phyloP scores from a whole-genome alignment of 1,140 invertebrate species.

The Tetraneura akinire region DNA sequence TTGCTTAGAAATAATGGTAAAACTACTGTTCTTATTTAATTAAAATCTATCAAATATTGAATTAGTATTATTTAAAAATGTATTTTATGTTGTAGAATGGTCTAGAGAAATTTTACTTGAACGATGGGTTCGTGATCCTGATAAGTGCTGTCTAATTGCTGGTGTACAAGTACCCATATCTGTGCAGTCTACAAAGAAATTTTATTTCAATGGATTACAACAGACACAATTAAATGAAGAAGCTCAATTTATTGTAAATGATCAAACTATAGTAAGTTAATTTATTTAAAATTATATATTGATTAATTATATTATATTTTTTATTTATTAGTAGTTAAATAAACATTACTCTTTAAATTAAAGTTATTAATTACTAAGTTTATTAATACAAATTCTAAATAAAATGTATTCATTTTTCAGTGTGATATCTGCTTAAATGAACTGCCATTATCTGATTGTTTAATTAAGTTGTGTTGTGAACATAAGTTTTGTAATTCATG shows the following conservation, averaged over 20 bases:
- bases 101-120: constrained; percentile 70
- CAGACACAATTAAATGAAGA: constrained; percentile 40
- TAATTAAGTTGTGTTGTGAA: constrained; percentile 63
- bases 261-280: constrained; percentile 40
- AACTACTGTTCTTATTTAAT: constrained; percentile 4
- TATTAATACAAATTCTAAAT: no score
- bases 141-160: constrained; percentile 69
- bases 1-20: constrained; percentile 71
- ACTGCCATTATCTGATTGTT: constrained; percentile 58
- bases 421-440: constrained; percentile 68
- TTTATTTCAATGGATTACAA: constrained; percentile 38
- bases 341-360: no score
- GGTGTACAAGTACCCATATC: constrained; percentile 68
- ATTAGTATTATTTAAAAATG: constrained; percentile 24
- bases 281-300: not conserved
- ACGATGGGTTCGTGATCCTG: constrained; percentile 71
- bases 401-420: no score
- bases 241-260: constrained; percentile 40
- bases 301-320: no score
- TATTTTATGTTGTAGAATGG: constrained; percentile 65
- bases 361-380: no score
- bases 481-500: constrained; percentile 70
- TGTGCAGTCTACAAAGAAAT: constrained; percentile 54
- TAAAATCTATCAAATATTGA: not conserved
- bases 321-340: no score